Percentiles rank a stretch among this genome's conserved stretches.
Conservation (phyloP, 2,797 vertebrate species). For the Lateolabrax maculatus region DNA sequence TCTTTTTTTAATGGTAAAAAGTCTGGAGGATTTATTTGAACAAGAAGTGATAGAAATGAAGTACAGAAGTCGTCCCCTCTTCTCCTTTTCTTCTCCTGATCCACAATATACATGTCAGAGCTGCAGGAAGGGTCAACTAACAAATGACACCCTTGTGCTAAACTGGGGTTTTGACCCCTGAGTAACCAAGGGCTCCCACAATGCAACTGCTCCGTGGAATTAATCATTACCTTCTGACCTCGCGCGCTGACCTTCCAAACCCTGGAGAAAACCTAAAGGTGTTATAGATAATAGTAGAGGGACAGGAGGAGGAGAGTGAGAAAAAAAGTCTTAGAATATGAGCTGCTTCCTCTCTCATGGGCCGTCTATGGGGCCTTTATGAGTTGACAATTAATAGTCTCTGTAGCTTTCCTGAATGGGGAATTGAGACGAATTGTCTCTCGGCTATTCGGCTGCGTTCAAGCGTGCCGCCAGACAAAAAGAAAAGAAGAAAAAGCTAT, state of each 20-base stretch:
- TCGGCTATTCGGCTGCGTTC: constrained; percentile 80
- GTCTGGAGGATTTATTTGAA: constrained; percentile 63
- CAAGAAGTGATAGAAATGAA: constrained; percentile 62
- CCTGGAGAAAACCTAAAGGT: constrained; percentile 71
- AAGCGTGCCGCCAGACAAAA: constrained; percentile 80
- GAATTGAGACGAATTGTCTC: constrained; percentile 85
- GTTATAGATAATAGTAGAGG: constrained; percentile 71
- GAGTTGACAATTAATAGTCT: constrained; percentile 83
- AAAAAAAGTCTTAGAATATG: constrained; percentile 47
- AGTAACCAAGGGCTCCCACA: constrained; percentile 75
- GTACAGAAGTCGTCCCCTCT: constrained; percentile 41
- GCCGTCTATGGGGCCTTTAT: constrained; percentile 68
- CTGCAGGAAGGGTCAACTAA: constrained; percentile 78
- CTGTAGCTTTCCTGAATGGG: constrained; percentile 80
- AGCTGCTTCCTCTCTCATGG: constrained; percentile 70
- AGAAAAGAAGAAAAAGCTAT: constrained; percentile 64
- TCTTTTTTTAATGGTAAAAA: constrained; percentile 35
- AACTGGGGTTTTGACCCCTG: constrained; percentile 71
- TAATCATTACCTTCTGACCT: constrained; percentile 80
- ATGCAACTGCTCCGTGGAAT: constrained; percentile 76
- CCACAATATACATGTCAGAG: constrained; percentile 68
- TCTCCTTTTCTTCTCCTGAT: constrained; percentile 14
- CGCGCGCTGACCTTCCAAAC: constrained; percentile 66
- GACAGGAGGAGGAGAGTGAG: constrained; percentile 52
- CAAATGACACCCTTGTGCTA: constrained; percentile 79